These are phyloP conservation scores for Acrocephalus scirpaceus DNA, from an alignment of 2,797 vertebrate genomes.

Conservation along the genomic window DNA sequence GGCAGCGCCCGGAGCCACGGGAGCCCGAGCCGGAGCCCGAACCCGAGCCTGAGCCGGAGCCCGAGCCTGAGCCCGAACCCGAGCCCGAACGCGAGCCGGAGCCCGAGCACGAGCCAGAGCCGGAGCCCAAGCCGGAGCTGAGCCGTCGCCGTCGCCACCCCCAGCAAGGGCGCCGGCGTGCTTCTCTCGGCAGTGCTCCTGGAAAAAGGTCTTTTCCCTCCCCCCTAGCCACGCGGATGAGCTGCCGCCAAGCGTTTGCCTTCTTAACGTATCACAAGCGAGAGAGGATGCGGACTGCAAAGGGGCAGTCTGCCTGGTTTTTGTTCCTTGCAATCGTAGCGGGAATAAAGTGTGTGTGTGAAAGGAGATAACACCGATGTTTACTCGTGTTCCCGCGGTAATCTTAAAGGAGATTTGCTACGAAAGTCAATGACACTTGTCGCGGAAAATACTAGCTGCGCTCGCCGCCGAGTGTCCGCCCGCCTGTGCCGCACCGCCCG, in stretches of 20 bases:
- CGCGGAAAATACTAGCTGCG: background rate
- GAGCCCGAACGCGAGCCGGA: background rate
- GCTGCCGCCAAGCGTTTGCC: background rate
- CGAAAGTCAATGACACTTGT: background rate
- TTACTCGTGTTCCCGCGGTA: background rate
- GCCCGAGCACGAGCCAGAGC: background rate
- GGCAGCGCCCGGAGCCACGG: background rate
- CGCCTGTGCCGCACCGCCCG: background rate
- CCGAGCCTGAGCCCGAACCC: too few species aligned
- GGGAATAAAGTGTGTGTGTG: background rate
- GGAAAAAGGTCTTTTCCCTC: background rate
- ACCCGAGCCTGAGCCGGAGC: background rate
- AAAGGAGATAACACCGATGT: background rate
- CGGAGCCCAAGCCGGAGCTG: background rate
- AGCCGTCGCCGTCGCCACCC: background rate
- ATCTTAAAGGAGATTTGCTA: slow-evolving; percentile 15
- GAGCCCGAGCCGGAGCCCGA: background rate
- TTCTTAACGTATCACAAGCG: background rate
- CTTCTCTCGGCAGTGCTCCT: background rate
- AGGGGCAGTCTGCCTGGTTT: background rate
- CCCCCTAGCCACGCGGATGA: background rate
- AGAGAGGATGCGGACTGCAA: background rate
- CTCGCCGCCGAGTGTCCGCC: background rate
- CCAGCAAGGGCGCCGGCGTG: background rate
- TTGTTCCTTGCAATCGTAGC: background rate